Evolutionary conservation across 2,888 invertebrate species (phyloP), one percentile per base, ranked within the genome.

Genomic region (Hypomecis atomaria): DNA sequence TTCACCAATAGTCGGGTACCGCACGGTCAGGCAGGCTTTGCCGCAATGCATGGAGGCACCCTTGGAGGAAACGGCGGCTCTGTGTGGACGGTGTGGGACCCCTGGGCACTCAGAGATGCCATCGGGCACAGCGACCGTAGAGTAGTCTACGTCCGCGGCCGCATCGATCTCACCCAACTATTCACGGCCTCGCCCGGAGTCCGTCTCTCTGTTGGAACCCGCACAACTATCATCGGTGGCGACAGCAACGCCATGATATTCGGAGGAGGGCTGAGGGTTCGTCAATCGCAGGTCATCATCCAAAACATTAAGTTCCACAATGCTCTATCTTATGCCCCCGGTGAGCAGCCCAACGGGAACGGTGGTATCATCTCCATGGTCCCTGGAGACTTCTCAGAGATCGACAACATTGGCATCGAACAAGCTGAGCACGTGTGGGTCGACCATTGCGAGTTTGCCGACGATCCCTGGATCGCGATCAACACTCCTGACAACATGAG

Each of bases 391-490:
- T 71, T 11, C 1, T 66, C 70, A 2, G 13, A 23, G 4, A 11
- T 71, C 8, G 68, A 68, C 43, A 50, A 47, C 7, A 64, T 70
- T 47, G 63, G 45, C 36, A 61, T 67, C 7, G 33, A 37, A 13
- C 10, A 2, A n/a, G 53, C 59, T 34, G 42, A 52, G 10, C 6
- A 58, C 44, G 60, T 70, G 0, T 67, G 67, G 62, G 49, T 70
- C 1, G 52, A 67, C 50, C 67, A 70, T 50, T 59, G 59, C 47
- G 67, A 70, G 55, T 70, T 70, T 23, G 60, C 69, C 4, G 67
- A 70, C 40, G 69, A 70, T 45, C 69, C 69, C 2, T 70, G 69
- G 69, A 56, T 59, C n/a, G 52, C 63, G 4, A n/a, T 11, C 33
- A 50, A 9, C 37, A 55, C 44, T n/a, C 60, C 62, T 6, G 59